phyloP scores from a whole-genome alignment of 2,113 vertebrate species.

The Rhipidura dahli region DNA sequence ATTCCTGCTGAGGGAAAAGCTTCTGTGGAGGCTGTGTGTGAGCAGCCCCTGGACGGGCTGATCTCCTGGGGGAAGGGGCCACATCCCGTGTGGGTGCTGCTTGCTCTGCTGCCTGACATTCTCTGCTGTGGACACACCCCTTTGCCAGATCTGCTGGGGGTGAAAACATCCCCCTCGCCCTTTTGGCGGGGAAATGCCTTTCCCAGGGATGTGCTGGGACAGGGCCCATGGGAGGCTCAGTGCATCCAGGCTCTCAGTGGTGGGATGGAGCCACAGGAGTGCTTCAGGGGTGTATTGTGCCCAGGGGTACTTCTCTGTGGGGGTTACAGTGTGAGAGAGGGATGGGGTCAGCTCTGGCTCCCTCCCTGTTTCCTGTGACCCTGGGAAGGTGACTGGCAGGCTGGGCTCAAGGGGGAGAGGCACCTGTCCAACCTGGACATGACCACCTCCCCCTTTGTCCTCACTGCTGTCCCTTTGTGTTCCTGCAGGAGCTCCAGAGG shows the following conservation, averaged over 20 bases:
- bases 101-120: background rate
- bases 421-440: background rate
- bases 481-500: background rate
- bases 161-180: accelerated
- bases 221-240: background rate
- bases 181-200: background rate
- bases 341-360: background rate
- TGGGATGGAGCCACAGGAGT: background rate
- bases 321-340: accelerated
- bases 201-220: background rate
- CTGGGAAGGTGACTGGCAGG: background rate
- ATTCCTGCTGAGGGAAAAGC: background rate
- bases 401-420: background rate
- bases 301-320: background rate
- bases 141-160: background rate
- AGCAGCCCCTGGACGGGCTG: background rate
- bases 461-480: background rate
- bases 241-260: background rate
- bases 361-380: background rate
- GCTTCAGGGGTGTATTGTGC: background rate
- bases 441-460: background rate
- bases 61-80: background rate
- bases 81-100: background rate
- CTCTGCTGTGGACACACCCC: background rate
- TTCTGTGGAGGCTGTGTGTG: background rate